phyloP scores from a whole-genome alignment of 2,888 invertebrate species.

The Mimas tiliae region DNA sequence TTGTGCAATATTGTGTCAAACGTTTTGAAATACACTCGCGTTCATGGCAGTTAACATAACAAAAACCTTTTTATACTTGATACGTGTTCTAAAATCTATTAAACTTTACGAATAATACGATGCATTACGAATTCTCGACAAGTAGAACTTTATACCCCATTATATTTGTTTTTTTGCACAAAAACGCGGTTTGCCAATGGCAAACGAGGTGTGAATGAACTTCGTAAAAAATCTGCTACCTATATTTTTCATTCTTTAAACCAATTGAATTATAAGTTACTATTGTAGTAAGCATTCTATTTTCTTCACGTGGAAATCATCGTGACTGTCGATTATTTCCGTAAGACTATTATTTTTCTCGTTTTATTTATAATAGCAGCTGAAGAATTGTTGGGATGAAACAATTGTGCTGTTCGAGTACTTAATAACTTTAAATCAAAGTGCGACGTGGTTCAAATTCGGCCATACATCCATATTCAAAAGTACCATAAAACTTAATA shows the following conservation, averaged over 20 bases:
- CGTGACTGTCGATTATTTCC: too few species aligned
- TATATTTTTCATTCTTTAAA: background rate
- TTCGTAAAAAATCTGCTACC: background rate
- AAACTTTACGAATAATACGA: slow-evolving; percentile 33
- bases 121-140: slow-evolving; percentile 8
- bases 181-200: background rate
- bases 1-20: slow-evolving; percentile 33
- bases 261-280: background rate
- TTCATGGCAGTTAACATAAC: slow-evolving; percentile 50
- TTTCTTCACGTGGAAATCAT: background rate
- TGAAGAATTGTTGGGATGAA: too few species aligned
- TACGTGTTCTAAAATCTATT: slow-evolving; percentile 44
- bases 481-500: too few species aligned
- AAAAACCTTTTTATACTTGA: slow-evolving; percentile 50
- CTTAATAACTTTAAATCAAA: too few species aligned
- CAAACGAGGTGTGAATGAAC: slow-evolving; percentile 7
- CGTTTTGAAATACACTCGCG: slow-evolving; percentile 46
- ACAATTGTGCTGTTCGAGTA: too few species aligned
- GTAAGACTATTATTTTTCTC: too few species aligned
- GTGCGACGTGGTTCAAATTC: too few species aligned
- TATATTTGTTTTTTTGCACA: slow-evolving; percentile 8
- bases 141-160: background rate
- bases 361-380: too few species aligned
- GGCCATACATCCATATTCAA: too few species aligned
- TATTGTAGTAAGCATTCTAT: background rate